Base-by-base conservation (phyloP, 2,797 vertebrate genomes). In the Crenuchus spilurus region DNA sequence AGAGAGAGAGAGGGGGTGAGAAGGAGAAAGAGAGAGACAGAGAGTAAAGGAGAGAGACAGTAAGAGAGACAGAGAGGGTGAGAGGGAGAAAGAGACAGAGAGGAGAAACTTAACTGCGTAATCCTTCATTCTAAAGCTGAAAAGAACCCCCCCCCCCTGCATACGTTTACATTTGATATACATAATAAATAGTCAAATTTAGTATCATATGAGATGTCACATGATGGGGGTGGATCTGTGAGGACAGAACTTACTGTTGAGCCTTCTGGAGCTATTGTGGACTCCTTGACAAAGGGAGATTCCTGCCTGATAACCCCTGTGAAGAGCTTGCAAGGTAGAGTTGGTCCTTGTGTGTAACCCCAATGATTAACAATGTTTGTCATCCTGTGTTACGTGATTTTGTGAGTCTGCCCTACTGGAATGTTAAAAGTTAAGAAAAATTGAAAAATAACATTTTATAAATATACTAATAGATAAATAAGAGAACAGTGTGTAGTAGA, bases 71-170 rank as follows among this genome's bases (percentile, higher is more conserved):
- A 20, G 10, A 67, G 46, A 57, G 48, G 26, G 44, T 20, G 6
- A 46, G n/a, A 46, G 46, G 10, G 46, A 49, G 20, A 24, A 11
- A 61, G 10, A 26, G 24, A 42, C 39, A 20, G 10, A 67, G 46
- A 57, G 48, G 26, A 24, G 3, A 61, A 35, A 7, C 52, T 57
- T 66, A 57, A 64, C 60, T 22, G 37, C 11, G 24, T 22, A 24
- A 14, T 54, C n/a, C 20, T 70, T 22, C 20, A 51, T 55, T 73
- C 49, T 24, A 26, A 55, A 44, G 6, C 22, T 26, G 49, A 60
- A 60, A 60, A 20, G 57, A 37, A 4, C 35, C 35, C n/a, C 30
- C 30, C 24, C 22, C 57, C 33, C 11, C n/a, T 35, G 31, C 10
- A 4, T 37, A 4, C 4, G 4, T 10, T 37, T 10, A 4, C 4